Base-by-base conservation (phyloP, 1,140 invertebrate species). In the Sycophaga agraensis region DNA sequence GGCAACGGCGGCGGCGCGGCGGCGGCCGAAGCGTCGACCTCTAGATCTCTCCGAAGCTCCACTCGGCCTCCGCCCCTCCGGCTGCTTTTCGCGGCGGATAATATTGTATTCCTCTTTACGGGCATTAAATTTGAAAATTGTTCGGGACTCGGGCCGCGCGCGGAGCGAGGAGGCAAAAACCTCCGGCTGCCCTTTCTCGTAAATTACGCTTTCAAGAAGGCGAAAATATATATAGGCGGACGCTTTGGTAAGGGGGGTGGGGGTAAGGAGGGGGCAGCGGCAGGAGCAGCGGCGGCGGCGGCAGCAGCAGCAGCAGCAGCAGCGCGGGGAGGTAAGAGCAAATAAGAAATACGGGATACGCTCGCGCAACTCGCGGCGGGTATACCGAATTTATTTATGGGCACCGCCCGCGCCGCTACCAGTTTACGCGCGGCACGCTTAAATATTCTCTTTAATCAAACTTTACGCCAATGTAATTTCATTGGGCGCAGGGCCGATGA, bases 61-160 rank as follows among this genome's bases (percentile, higher is more conserved):
- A 37, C 31, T 58, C 35, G 50, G 16, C 2, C 39, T 54, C 31
- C 34, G 19, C 2, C 26, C 37, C 37, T 59, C 26, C 40, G 12
- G 1, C 48, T 22, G 9, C 12, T 3, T 43, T 19, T 46, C 31
- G 1, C 37, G 12, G 42, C 45, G 58, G 43, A 63, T 65, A 61
- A 68, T 67, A 66, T 70, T 68, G 59, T 68, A 66, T 66, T 70
- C 63, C 45, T 66, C 65, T 66, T 66, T 64, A 64, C 45, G 57
- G 65, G 66, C 63, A 62, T 68, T 66, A 66, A 66, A 68, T 70
- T 68, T 63, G 60, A 59, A 65, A 70, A 66, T 65, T 60, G 62
- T 53, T 63, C 48, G 21, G 34, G 34, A 22, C 43, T n/a, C 7
- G 35, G n/a, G 43, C 35, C 35, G 26, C 50, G 11, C 35, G 4